Evolutionary conservation across 2,113 vertebrate genomes (phyloP).

Genomic region (Globicephala melas): DNA sequence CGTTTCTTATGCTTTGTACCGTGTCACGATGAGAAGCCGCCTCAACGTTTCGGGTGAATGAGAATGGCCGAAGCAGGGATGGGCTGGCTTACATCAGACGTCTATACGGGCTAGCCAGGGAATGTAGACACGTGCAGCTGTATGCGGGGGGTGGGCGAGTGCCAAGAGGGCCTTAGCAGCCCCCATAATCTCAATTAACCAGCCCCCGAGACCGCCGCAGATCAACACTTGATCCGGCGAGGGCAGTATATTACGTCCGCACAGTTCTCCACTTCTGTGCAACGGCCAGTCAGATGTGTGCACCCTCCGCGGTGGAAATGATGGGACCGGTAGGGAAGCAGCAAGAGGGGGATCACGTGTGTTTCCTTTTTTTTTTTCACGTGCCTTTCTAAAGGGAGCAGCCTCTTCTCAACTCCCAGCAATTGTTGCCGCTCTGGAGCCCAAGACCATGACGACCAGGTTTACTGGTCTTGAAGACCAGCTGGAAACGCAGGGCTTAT

Average conservation of each 20-base stretch:
- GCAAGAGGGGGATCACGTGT: not conserved
- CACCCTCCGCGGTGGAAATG: not conserved
- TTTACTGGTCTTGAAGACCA: not conserved
- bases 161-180: not conserved
- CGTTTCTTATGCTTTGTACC: not conserved
- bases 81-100: accelerated
- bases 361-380: not conserved
- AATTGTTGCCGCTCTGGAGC: accelerated
- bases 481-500: not conserved
- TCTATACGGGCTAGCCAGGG: accelerated
- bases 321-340: not conserved
- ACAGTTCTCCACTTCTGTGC: not conserved
- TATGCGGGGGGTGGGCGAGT: too few species aligned
- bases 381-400: not conserved
- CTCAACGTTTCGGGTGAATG: not conserved
- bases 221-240: not conserved
- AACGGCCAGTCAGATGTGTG: accelerated
- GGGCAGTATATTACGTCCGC: accelerated
- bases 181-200: not conserved
- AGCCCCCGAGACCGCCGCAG: not conserved
- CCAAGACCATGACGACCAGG: not conserved
- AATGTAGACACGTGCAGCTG: accelerated
- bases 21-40: not conserved
- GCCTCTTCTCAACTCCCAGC: not conserved
- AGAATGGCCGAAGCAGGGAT: not conserved